Base-by-base conservation (phyloP, 2,113 vertebrate genomes). In the Podiceps cristatus region DNA sequence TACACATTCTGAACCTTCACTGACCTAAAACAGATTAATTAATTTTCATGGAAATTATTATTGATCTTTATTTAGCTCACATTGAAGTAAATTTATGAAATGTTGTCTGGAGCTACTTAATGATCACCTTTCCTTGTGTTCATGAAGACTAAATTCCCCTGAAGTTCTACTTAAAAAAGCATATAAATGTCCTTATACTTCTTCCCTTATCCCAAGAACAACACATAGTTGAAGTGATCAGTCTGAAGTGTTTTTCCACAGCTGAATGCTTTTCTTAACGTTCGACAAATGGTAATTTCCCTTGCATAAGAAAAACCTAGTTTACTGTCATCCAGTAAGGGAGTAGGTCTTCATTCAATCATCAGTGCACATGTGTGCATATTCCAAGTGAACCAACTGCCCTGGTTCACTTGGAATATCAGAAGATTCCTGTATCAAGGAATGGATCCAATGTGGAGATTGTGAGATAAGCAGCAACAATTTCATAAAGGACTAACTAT, bases 361-460 rank as follows among this genome's bases (percentile, higher is more conserved):
- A 37, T n/a, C 27, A 69, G 2, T 35, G 18, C 13, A 13, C 18
- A 35, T 1, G 1, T 47, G 19, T n/a, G n/a, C n/a, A n/a, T n/a
- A n/a, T n/a, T n/a, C n/a, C n/a, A n/a, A n/a, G n/a, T n/a, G n/a
- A n/a, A n/a, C n/a, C n/a, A 56, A 3, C 3, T 69, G 12, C 5
- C 37, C 13, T 33, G 10, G 13, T 74, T 86, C 14, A 33, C 11
- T 14, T 69, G 5, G 12, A 69, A 27, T 58, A 33, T 33, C 24
- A 66, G 47, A 69, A 56, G 4, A 25, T 31, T 64, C 5, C 9
- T 63, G 2, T 63, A 50, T 15, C 16, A 80, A 77, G 28, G 18
- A 64, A 56, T 16, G 3, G 3, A 73, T 77, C 2, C 8, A 66
- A 3, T 68, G 10, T 47, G 15, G 10, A 28, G 2, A 60, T 15